A percentile compares a stretch with the other conserved stretches of the same genome.
Conservation (phyloP, 2,888 invertebrate genomes). For the Neoascia interrupta region DNA sequence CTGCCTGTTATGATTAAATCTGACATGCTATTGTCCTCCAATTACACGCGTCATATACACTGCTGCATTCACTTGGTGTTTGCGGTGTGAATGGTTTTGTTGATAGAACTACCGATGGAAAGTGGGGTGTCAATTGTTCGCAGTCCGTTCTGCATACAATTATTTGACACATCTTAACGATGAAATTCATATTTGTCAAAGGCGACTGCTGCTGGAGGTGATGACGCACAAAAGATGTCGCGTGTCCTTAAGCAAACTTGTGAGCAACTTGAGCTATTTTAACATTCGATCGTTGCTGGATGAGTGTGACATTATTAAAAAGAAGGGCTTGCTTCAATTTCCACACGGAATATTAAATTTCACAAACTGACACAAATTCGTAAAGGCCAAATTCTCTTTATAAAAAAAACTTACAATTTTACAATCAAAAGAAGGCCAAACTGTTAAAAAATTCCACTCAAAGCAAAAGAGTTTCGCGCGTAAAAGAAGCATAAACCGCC, state of each 20-base stretch:
- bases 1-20: constrained; percentile 72
- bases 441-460: constrained; percentile 66
- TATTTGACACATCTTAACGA: constrained; percentile 48
- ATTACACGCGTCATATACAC: constrained; percentile 73
- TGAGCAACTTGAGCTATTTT: constrained; percentile 44
- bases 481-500: constrained; percentile 36
- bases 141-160: constrained; percentile 41
- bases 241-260: constrained; percentile 64
- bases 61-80: constrained; percentile 28
- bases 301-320: background rate
- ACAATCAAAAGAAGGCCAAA: constrained; percentile 62
- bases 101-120: constrained; percentile 27
- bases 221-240: constrained; percentile 59
- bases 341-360: no score
- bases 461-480: constrained; percentile 24
- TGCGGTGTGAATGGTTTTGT: constrained; percentile 51
- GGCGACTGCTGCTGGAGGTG: constrained; percentile 18
- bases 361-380: constrained; percentile 5
- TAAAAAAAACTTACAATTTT: background rate
- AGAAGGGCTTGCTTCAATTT: no score
- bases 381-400: background rate
- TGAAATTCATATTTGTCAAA: constrained; percentile 68
- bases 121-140: constrained; percentile 49
- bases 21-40: constrained; percentile 72
- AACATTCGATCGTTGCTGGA: constrained; percentile 41